Base-by-base conservation (phyloP, 37 sponge, comb jelly and placozoan species). In the Aphrocallistes beatrix region DNA sequence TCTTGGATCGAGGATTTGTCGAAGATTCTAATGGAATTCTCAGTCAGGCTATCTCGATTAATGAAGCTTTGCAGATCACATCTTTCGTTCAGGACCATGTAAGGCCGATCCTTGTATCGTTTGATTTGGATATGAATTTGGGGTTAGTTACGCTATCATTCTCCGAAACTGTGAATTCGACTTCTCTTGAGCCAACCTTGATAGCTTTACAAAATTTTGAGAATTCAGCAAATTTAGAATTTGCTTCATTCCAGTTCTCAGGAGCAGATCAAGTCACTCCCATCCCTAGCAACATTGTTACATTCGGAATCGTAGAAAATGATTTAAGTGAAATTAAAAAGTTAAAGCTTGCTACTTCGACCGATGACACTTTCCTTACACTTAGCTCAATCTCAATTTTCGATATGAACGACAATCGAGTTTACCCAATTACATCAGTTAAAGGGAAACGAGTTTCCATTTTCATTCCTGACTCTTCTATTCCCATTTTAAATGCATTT, bases 151-250 rank as follows among this genome's bases (percentile, higher is more conserved):
- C 38, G 1, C 86, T 95, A 6, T 86, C 75, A 9, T 95, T 95
- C 91, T 94, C 94, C 36, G 94, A 94, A 85, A 91, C 94, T 81
- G 91, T 94, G 0, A 91, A 94, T 39, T 28, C 83, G 16, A 69
- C 86, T 23, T 88, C 85, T 10, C 90, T 94, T 42, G 88, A 84
- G 82, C 85, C 89, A 32, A 39, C 38, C 0, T 47, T 91, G n/a
- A 87, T 94, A 17, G 32, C 89, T 21, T 88, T 91, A 38, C 94
- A 94, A 50, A 89, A 81, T 38, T 8, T 51, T 0, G 48, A 45
- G 6, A 86, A 86, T 0, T 69, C 38, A 23, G 38, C 36, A 16
- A 10, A 23, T 0, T 36, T 51, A 38, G 39, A 75, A 28, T n/a
- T n/a, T n/a, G 86, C 85, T 6, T 3, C 16, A 0, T 91, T 87